A percentile compares a stretch with the other conserved stretches of the same genome.
phyloP scores from a whole-genome alignment of 2,888 invertebrate species.

The Escarpia spicata region DNA sequence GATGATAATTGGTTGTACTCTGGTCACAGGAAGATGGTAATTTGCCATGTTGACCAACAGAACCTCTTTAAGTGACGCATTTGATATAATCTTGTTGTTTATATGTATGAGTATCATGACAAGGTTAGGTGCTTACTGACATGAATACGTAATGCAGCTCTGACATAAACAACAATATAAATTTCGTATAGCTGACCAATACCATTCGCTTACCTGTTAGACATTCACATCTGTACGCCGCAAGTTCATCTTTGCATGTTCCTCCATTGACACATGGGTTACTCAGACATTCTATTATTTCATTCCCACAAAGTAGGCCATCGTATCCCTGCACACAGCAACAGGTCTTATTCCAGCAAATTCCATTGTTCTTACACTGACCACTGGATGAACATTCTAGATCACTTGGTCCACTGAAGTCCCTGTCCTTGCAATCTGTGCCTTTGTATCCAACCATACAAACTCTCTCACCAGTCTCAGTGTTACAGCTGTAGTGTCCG shows the following conservation, averaged over 20 bases:
- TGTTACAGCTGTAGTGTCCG: not conserved
- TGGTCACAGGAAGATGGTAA: too few species aligned
- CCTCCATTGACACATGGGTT: slow-evolving; percentile 14
- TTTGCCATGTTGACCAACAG: too few species aligned
- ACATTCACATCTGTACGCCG: too few species aligned
- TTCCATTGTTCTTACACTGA: not conserved
- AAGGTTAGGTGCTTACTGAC: too few species aligned
- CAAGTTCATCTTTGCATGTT: not conserved
- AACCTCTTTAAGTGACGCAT: too few species aligned
- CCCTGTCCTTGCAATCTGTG: not conserved
- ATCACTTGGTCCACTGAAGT: not conserved
- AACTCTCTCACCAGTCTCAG: not conserved
- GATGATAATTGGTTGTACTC: too few species aligned
- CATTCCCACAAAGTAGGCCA: not conserved
- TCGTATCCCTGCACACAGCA: slow-evolving; percentile 14
- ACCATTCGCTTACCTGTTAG: too few species aligned
- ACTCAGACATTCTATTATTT: not conserved
- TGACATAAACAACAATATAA: too few species aligned
- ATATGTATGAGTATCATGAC: too few species aligned
- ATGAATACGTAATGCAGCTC: too few species aligned
- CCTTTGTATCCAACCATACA: not conserved
- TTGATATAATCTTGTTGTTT: too few species aligned
- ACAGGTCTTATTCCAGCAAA: not conserved
- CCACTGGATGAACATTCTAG: not conserved
- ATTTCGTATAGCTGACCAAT: too few species aligned